phyloP scores from a whole-genome alignment of 37 sponge, comb jelly and placozoan species.

The Halisarca cf. caerulea region DNA sequence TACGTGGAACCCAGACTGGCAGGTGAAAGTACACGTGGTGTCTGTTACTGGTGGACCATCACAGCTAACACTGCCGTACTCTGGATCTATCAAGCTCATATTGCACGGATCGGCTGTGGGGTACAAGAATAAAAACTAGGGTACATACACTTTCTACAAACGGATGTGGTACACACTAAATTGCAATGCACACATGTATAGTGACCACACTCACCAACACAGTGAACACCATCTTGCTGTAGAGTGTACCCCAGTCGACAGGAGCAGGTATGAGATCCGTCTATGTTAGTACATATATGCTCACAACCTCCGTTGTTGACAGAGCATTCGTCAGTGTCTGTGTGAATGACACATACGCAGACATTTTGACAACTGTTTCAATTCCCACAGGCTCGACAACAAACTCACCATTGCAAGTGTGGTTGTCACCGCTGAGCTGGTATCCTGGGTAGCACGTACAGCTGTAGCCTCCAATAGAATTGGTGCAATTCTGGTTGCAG shows the following conservation, averaged over 20 bases:
- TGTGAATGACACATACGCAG: too few relatives aligned
- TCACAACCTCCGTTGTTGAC: not conserved
- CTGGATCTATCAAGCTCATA: not conserved
- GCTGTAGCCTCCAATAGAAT: not conserved
- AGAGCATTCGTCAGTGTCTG: not conserved
- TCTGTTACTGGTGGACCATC: not conserved
- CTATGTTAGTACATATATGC: not conserved
- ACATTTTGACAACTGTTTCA: too few relatives aligned
- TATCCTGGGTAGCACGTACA: not conserved
- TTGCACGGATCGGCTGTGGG: constrained; percentile 18
- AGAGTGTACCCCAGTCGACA: not conserved
- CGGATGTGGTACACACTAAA: too few relatives aligned
- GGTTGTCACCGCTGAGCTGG: not conserved
- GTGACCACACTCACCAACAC: too few relatives aligned
- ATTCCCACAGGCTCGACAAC: too few relatives aligned
- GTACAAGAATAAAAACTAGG: too few relatives aligned
- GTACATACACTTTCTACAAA: too few relatives aligned
- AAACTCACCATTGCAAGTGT: constrained; percentile 5
- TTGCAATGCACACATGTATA: too few relatives aligned
- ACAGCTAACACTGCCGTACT: not conserved
- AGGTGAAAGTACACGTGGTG: not conserved
- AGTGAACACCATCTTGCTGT: too few relatives aligned
- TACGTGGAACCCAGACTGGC: not conserved
- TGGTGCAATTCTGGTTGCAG: not conserved
- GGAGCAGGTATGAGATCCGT: not conserved